Evolutionary conservation across 2,888 invertebrate genomes (phyloP).

Genomic region (Trissonchulus sp.): DNA sequence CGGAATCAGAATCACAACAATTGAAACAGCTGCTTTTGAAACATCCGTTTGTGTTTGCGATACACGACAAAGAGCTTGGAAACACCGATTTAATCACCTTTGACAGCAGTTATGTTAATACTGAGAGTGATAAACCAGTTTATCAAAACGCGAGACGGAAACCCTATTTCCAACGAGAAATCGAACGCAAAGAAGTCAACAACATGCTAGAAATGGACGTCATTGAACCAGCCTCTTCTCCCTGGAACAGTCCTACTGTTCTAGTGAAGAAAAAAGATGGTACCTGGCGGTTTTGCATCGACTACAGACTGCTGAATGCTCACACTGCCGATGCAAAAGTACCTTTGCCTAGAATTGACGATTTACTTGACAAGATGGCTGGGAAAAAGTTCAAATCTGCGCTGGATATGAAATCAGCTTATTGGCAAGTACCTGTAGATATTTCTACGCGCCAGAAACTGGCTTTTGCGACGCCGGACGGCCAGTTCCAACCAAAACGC

Average conservation of each 20-base stretch:
- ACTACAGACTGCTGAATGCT: slow-evolving; percentile 20
- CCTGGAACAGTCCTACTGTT: slow-evolving; percentile 13
- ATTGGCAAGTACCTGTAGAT: slow-evolving; percentile 28
- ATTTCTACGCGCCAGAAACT: slow-evolving; percentile 32
- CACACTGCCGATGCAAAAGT: slow-evolving; percentile 9
- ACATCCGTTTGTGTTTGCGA: too few species aligned
- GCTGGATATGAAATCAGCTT: too few species aligned
- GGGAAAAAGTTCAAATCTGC: slow-evolving; percentile 11
- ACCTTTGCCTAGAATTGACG: slow-evolving; percentile 15
- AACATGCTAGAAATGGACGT: not conserved
- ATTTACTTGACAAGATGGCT: not conserved
- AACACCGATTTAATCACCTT: too few species aligned
- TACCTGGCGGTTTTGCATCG: not conserved
- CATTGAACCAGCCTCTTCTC: not conserved
- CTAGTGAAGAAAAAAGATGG: slow-evolving; percentile 13
- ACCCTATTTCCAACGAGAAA: not conserved
- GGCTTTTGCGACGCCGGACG: slow-evolving; percentile 33
- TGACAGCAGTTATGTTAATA: too few species aligned
- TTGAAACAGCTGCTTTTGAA: too few species aligned
- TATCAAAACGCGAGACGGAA: not conserved
- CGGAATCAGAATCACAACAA: too few species aligned
- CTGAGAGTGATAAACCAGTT: slow-evolving; percentile 1
- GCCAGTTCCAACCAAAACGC: slow-evolving; percentile 37
- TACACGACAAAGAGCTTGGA: too few species aligned
- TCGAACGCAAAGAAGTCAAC: not conserved